Base-by-base conservation (phyloP, 2,888 invertebrate species). In the Melanostoma scalare region DNA sequence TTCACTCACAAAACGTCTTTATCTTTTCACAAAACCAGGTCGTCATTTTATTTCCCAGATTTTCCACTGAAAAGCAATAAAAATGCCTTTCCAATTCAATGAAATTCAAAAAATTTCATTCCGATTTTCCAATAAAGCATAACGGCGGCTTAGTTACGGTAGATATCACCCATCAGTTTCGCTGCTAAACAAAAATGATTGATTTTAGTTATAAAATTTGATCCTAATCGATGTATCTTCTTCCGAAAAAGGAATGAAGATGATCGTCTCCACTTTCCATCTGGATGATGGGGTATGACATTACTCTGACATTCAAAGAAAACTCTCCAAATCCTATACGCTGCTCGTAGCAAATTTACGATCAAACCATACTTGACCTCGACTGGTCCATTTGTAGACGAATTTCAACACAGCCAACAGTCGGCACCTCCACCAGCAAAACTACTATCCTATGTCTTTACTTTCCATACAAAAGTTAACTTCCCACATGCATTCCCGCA, bases 301-400 rank as follows among this genome's bases (percentile, higher is more conserved):
- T 38, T 69, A 36, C 20, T 36, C 48, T 35, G 46, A 56, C 20
- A 31, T 31, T 6, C 6, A 38, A 42, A 33, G 58, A 71, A 58
- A 68, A 56, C 56, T 68, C 20, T 58, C 42, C 38, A 72, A 61
- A 60, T 10, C 48, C 38, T 58, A 9, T 36, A 20, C 35, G 8
- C 38, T 44, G 38, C 10, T 42, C 50, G 48, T 79, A 2, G 4
- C 61, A 10, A 85, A 80, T 85, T 85, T 85, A 85, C 75, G 85
- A 85, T n/a, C 75, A 33, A 56, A 58, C 75, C 80, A 80, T 80
- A 79, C 72, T 72, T 80, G 85, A 85, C 85, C 85, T 50, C 71
- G 68, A 76, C 71, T 85, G 80, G 72, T 85, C 75, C 56, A 80
- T 85, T 52, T 71, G 55, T 67, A 44, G 55, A 75, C 10, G 44